Conservation (phyloP, 2,797 vertebrate genomes). For the Xenentodon cancila region DNA sequence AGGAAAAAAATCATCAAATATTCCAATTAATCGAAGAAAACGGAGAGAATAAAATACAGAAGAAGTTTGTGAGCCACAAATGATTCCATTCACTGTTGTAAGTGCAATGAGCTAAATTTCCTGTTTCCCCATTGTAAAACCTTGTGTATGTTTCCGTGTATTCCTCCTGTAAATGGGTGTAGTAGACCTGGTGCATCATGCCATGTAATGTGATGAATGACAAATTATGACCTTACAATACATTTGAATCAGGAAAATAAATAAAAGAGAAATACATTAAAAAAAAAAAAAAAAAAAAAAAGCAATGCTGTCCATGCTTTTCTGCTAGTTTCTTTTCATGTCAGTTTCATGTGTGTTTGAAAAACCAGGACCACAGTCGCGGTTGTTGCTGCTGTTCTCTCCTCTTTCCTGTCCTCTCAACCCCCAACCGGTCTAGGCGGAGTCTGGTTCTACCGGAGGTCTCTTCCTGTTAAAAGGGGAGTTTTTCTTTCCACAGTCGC, state of each 20-base stretch:
- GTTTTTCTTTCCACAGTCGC: no score
- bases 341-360: no score
- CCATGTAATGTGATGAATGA: constrained; percentile 97
- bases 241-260: constrained; percentile 95
- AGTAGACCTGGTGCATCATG: constrained; percentile 94
- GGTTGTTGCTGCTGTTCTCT: no score
- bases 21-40: constrained; percentile 61
- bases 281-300: no score
- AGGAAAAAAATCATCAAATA: constrained; percentile 21
- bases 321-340: not conserved
- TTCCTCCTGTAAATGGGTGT: constrained; percentile 94
- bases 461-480: no score
- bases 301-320: not conserved
- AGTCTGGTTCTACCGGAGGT: no score
- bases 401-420: no score
- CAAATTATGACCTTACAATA: constrained; percentile 91
- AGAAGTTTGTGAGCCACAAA: constrained; percentile 70
- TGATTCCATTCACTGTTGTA: constrained; percentile 90
- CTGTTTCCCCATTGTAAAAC: constrained; percentile 92
- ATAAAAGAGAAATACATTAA: constrained; percentile 80
- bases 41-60: constrained; percentile 76
- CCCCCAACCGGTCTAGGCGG: no score
- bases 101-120: constrained; percentile 92
- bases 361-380: no score
- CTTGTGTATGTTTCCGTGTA: constrained; percentile 95